Evolutionary conservation across 2,888 invertebrate species (phyloP), one percentile per base, ranked within the genome.

Genomic region (Gasteruption jaculator): DNA sequence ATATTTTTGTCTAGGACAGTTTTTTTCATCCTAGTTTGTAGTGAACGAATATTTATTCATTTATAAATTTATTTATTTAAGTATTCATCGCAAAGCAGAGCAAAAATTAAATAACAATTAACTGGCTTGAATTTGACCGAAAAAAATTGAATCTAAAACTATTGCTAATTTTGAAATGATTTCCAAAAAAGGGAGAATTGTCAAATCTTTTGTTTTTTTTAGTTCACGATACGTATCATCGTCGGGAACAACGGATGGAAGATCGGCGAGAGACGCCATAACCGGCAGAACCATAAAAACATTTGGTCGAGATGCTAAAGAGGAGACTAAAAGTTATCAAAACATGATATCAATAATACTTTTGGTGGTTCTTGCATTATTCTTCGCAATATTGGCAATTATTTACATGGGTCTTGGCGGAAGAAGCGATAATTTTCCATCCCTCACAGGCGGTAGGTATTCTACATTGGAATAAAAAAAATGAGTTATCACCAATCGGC

Each of bases 321-420:
- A 69, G 36, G 65, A 68, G 27, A 41, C 50, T n/a, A 65, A 65
- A 38, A 69, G 65, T 46, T 63, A 61, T 46, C 68, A 68, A 46
- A 70, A 70, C 39, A 51, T 68, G 48, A 57, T 73, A n/a, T 72
- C 73, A 10, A 65, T 71, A 65, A 54, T 72, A 40, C 58, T 73
- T 41, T 60, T 72, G 27, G 52, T 61, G 20, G 66, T 71, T 14
- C 56, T 68, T 27, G 65, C 65, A 21, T 49, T 71, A 32, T 73
- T 74, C 57, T 74, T 74, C 46, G 59, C 63, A 36, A 53, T 62
- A 21, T 54, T 74, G 50, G 72, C 68, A 4, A 54, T 72, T 45
- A 60, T 72, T 47, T 74, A 74, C 54, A 53, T 73, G 47, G 71
- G 68, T 38, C 69, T 72, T 41, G 65, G 69, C 50, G 67, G 67